Evolutionary conservation across 2,113 vertebrate species (phyloP).

Genomic region (Leucosticte australis): DNA sequence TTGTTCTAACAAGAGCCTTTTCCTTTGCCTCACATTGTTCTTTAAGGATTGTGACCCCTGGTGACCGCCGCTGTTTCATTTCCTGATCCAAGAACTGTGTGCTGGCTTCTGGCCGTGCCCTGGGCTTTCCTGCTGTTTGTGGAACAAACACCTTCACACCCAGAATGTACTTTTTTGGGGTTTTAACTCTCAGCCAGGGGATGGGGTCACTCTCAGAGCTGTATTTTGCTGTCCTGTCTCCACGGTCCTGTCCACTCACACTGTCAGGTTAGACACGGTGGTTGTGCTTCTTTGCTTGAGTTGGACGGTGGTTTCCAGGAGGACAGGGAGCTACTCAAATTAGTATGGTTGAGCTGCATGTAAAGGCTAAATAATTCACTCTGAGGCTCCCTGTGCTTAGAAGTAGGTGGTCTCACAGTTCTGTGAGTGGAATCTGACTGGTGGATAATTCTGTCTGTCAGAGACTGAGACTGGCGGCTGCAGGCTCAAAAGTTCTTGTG

Average conservation of each 20-base stretch:
- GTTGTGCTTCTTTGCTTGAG: fast-evolving
- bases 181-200: background rate
- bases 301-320: background rate
- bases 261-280: fast-evolving
- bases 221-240: background rate
- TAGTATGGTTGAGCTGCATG: background rate
- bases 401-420: background rate
- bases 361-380: background rate
- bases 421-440: background rate
- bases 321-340: background rate
- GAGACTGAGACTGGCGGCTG: background rate
- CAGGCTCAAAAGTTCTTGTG: background rate
- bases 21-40: background rate
- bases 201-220: background rate
- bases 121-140: background rate
- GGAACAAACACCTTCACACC: background rate
- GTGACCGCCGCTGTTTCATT: fast-evolving
- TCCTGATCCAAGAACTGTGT: background rate
- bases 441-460: background rate
- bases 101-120: background rate
- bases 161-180: fast-evolving
- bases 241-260: fast-evolving
- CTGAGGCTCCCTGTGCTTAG: background rate
- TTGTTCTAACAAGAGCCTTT: background rate
- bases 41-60: background rate